phyloP scores from a whole-genome alignment of 1,140 invertebrate genomes.

The Bombus turneri region DNA sequence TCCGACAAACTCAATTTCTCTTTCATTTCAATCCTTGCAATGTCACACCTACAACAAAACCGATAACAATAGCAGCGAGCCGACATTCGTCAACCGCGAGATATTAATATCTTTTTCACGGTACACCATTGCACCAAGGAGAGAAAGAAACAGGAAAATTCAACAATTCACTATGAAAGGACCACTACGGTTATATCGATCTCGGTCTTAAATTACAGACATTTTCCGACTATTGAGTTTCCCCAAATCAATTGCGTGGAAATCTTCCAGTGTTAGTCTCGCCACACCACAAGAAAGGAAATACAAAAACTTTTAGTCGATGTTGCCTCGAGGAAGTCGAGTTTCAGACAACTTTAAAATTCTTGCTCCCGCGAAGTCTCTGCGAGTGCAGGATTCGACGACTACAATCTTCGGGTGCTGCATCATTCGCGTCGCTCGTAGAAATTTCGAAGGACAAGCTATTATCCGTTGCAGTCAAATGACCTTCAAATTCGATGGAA shows the following conservation, averaged over 20 bases:
- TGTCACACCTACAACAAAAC: too few species aligned
- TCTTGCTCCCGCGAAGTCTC: too few species aligned
- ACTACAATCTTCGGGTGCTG: background rate
- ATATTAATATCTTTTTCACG: background rate
- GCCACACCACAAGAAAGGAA: background rate
- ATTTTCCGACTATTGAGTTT: background rate
- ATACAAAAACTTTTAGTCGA: slow-evolving; percentile 8
- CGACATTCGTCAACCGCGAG: background rate
- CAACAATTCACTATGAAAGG: background rate
- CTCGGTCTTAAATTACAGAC: background rate
- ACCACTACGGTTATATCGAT: background rate
- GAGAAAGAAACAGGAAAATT: background rate
- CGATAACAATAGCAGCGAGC: too few species aligned
- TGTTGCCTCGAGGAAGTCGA: too few species aligned
- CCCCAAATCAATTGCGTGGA: background rate
- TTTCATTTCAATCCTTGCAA: background rate
- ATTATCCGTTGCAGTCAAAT: background rate
- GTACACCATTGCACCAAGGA: background rate
- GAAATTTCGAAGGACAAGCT: background rate
- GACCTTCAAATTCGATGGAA: background rate
- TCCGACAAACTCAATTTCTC: background rate
- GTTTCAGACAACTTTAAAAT: background rate
- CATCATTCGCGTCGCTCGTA: background rate
- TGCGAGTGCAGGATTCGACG: background rate
- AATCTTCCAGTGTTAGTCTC: background rate